These are phyloP conservation scores for Drosophila sulfurigaster DNA, from an alignment of 1,140 invertebrate genomes.

Conservation along the genomic window DNA sequence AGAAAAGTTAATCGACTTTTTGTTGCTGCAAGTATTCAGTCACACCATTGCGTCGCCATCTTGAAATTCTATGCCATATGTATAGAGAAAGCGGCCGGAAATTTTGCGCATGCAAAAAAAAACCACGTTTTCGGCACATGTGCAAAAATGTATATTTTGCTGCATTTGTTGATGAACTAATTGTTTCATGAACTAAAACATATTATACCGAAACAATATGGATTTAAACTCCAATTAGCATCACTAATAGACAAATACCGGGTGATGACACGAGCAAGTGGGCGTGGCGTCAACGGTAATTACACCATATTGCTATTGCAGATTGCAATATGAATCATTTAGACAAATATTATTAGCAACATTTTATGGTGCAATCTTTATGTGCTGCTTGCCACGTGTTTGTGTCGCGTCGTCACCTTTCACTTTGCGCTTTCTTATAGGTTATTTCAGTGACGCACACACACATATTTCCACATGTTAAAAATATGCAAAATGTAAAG, in stretches of 20 bases:
- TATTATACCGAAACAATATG: neutral
- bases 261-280: conserved; percentile 27
- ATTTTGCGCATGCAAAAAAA: conserved; percentile 45
- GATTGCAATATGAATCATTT: conserved; percentile 25
- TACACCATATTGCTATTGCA: conserved; percentile 70
- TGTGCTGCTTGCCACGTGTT: conserved; percentile 71
- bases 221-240: neutral
- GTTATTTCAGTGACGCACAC: conserved; percentile 56
- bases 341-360: conserved; percentile 22
- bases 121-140: conserved; percentile 49
- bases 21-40: conserved; percentile 48
- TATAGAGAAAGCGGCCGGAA: conserved; percentile 53
- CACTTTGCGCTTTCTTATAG: conserved; percentile 60
- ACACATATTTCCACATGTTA: conserved; percentile 43
- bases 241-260: conserved; percentile 15
- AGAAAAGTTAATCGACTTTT: conserved; percentile 27
- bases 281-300: conserved; percentile 60
- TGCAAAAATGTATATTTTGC: neutral
- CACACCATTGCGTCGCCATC: conserved; percentile 64
- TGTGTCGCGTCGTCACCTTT: conserved; percentile 59
- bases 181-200: neutral
- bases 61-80: conserved; percentile 64
- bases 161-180: conserved; percentile 9
- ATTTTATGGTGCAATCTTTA: conserved; percentile 16
- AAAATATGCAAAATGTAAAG: conserved; percentile 46